phyloP scores from a whole-genome alignment of 2,113 vertebrate genomes.

The Lycocorax pyrrhopterus region DNA sequence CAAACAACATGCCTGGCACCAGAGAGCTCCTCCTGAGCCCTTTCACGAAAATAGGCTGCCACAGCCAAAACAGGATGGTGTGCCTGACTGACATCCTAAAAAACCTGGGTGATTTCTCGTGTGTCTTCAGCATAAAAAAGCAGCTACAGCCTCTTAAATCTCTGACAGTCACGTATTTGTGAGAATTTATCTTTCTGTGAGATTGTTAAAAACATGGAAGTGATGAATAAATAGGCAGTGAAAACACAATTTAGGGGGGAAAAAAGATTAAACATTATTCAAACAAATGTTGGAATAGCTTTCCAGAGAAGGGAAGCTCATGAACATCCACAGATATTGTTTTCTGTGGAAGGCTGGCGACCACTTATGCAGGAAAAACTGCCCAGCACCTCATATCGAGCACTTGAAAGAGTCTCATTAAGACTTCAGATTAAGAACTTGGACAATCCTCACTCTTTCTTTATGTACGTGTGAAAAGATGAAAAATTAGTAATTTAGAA shows the following conservation, averaged over 20 bases:
- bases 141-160: neutral
- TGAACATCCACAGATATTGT: neutral
- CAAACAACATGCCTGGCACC: slow-evolving; percentile 16
- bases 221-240: neutral
- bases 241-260: neutral
- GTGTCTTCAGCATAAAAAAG: neutral
- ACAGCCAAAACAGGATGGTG: neutral
- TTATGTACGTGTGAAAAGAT: neutral
- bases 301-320: neutral
- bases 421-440: neutral
- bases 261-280: neutral
- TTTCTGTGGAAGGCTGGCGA: neutral
- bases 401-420: neutral
- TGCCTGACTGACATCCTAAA: neutral
- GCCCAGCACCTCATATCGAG: neutral
- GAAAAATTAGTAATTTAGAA: neutral
- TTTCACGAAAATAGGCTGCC: neutral
- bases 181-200: neutral
- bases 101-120: neutral
- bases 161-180: neutral
- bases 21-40: neutral
- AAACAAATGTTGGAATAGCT: neutral
- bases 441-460: neutral
- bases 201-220: neutral
- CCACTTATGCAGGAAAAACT: neutral